Percentiles rank a stretch among this genome's conserved stretches.
phyloP scores from a whole-genome alignment of 1,140 invertebrate genomes.

The Platyura marginata region DNA sequence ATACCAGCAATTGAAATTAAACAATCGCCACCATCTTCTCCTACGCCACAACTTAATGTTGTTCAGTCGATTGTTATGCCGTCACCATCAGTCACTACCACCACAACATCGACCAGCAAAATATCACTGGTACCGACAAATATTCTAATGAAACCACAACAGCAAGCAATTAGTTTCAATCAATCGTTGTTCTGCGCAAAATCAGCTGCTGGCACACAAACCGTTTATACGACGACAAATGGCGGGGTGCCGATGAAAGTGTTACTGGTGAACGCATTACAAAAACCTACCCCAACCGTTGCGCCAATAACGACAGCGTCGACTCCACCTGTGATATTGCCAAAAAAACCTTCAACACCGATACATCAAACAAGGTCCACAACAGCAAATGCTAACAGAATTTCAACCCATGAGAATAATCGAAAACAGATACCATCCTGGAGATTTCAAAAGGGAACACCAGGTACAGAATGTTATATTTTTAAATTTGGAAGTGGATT shows the following conservation, averaged over 20 bases:
- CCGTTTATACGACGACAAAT: conserved; percentile 12
- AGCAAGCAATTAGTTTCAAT: conserved; percentile 3
- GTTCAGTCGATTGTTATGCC: conserved; percentile 7
- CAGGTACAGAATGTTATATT: background rate
- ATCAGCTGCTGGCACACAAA: conserved; percentile 5
- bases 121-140: conserved; percentile 22
- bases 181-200: background rate
- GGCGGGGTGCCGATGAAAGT: conserved; percentile 16
- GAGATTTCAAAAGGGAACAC: conserved; percentile 1
- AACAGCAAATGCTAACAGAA: conserved; percentile 9
- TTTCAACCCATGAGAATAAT: conserved; percentile 4
- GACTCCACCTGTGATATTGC: background rate
- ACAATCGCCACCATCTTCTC: background rate
- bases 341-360: conserved; percentile 2
- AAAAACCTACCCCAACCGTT: conserved; percentile 6
- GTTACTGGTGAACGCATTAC: conserved; percentile 15
- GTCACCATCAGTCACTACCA: conserved; percentile 3
- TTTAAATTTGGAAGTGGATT: too few species aligned
- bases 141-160: conserved; percentile 17
- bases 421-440: background rate
- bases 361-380: conserved; percentile 3
- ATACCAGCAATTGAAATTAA: background rate
- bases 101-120: background rate
- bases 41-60: conserved; percentile 8
- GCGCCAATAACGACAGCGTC: background rate